These are phyloP conservation scores for Hyla sarda DNA, from an alignment of 2,113 vertebrate species.

Conservation along the genomic window DNA sequence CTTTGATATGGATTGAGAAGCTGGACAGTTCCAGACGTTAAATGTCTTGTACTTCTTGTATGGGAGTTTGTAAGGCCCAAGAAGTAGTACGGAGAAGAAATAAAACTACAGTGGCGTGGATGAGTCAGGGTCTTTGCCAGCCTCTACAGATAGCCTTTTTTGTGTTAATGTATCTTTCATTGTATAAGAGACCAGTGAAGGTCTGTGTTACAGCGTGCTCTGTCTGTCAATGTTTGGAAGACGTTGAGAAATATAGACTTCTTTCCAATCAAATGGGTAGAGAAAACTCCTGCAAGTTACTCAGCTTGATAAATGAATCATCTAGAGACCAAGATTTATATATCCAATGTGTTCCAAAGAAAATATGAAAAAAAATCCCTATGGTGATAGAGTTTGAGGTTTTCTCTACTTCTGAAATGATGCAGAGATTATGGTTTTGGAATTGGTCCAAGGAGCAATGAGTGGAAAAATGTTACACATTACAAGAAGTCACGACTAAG, in stretches of 20 bases:
- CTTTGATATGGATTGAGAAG: background rate
- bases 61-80: background rate
- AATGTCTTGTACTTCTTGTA: background rate
- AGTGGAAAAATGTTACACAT: slow-evolving; percentile 27
- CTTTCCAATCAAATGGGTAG: background rate
- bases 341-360: background rate
- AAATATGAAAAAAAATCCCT: background rate
- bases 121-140: background rate
- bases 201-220: no score
- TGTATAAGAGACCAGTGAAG: background rate
- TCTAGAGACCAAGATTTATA: background rate
- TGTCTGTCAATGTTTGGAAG: no score
- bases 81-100: background rate
- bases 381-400: slow-evolving; percentile 24
- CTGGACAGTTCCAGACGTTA: background rate
- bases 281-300: background rate
- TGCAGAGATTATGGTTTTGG: slow-evolving; percentile 30
- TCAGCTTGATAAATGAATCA: background rate
- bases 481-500: background rate
- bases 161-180: background rate
- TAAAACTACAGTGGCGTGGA: background rate
- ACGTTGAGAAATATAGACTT: background rate
- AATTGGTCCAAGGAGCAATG: background rate
- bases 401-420: slow-evolving; percentile 14
- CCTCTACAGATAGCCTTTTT: background rate